Evolutionary conservation across 2,113 vertebrate species (phyloP), one percentile per base, ranked within the genome.

Genomic region (Labeo rohita): DNA sequence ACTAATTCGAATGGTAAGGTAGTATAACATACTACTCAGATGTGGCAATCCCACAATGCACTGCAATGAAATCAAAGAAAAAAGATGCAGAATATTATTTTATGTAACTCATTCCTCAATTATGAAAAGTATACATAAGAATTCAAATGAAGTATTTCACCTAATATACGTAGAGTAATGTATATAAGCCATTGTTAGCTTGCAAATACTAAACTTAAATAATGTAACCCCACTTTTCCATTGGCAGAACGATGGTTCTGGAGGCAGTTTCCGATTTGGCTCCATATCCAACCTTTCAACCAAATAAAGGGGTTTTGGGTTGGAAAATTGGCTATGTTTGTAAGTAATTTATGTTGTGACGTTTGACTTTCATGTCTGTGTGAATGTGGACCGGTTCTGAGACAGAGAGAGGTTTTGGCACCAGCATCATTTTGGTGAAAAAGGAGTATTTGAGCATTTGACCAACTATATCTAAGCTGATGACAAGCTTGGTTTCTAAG

Each of bases 361-460:
- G 0, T 50, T 77, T 54, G 28, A 36, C 49, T 77, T 77, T 54
- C 28, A 28, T 54, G 75, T 77, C 28, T 36, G 49, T 77, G 28
- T 54, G 50, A 54, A 54, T 54, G 13, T 54, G 4, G 72, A 49
- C 21, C 9, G 18, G 16, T 39, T 21, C 36, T 72, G 45, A 75
- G 73, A 50, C 21, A 74, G 9, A 7, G 9, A 7, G 43, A 45
- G n/a, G 43, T 21, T 75, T 45, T 75, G n/a, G 73, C 43, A 80
- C 36, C 47, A 45, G 85, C 76, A 34, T 90, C 72, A 89, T 84
- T 80, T 45, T 72, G 68, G 68, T 88, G 56, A 84, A 84, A 88
- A 75, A 59, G 18, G 23, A 86, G 87, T 45, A 45, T 73, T 73
- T 49, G 12, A 75, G 45, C 11, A 50, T 28, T 12, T 75, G n/a